Evolutionary conservation across 2,113 vertebrate species (phyloP).

Genomic region (Chitala chitala): DNA sequence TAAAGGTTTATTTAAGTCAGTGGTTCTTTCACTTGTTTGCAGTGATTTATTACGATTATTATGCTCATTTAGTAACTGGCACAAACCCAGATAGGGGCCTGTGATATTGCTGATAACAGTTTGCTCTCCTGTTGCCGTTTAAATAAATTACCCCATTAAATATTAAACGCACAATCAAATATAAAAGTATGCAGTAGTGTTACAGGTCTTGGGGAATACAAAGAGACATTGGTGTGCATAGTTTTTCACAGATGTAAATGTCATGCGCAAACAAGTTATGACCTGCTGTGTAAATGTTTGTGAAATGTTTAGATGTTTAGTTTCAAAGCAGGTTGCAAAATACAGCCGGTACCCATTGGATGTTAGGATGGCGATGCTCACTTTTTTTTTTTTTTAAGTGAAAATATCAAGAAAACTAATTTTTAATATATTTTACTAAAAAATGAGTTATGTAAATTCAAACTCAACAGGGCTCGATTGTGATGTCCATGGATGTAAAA

Average conservation of each 20-base stretch:
- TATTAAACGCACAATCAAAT: slow-evolving; percentile 9
- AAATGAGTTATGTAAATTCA: slow-evolving; percentile 6
- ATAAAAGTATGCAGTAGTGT: background rate
- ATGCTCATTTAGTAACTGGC: background rate
- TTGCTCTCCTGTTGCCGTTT: background rate
- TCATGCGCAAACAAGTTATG: too few relatives aligned
- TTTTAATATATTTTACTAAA: background rate
- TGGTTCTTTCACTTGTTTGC: too few relatives aligned
- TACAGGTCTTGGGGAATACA: background rate
- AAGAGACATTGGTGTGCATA: background rate
- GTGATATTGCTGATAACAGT: background rate
- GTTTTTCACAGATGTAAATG: too few relatives aligned
- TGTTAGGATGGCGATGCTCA: too few relatives aligned
- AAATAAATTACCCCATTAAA: slow-evolving; percentile 15
- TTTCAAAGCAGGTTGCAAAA: background rate
- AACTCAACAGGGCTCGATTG: background rate
- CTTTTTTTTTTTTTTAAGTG: too few relatives aligned
- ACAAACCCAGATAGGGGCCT: background rate
- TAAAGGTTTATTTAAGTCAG: too few relatives aligned
- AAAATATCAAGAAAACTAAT: background rate
- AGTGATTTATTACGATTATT: background rate
- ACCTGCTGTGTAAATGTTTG: too few relatives aligned
- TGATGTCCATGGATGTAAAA: background rate
- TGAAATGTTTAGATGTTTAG: too few relatives aligned
- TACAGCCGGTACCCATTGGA: background rate